Percentiles rank a stretch among this genome's conserved stretches.
These are phyloP conservation scores for Malacosoma neustria DNA, from an alignment of 2,888 invertebrate species.

Conservation along the genomic window DNA sequence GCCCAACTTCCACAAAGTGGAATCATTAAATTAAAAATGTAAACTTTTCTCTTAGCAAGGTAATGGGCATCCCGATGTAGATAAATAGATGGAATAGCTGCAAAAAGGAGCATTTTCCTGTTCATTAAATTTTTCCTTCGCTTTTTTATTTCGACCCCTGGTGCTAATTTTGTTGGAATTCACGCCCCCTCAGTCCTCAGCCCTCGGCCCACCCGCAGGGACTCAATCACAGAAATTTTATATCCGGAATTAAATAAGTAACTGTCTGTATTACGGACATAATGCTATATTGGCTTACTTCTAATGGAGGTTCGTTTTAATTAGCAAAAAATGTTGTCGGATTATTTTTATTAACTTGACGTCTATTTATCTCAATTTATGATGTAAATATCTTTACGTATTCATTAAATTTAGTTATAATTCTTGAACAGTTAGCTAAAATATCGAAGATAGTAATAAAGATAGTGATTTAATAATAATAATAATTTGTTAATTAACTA, in stretches of 20 bases:
- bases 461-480: too few species aligned
- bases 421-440: too few species aligned
- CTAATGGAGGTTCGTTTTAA: conserved; percentile 50
- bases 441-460: too few species aligned
- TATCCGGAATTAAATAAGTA: conserved; percentile 77
- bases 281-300: conserved; percentile 71
- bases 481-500: too few species aligned
- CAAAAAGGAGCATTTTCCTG: conserved; percentile 77
- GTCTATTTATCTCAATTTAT: neutral
- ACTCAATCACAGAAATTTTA: conserved; percentile 76
- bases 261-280: conserved; percentile 62
- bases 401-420: too few species aligned
- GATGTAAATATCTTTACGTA: too few species aligned
- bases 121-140: conserved; percentile 77
- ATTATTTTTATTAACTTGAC: conserved; percentile 20
- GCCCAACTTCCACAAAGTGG: conserved; percentile 76
- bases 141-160: conserved; percentile 76
- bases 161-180: conserved; percentile 77
- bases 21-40: conserved; percentile 77
- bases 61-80: conserved; percentile 76
- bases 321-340: conserved; percentile 42
- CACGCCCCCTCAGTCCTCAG: conserved; percentile 74
- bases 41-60: conserved; percentile 77
- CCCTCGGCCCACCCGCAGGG: conserved; percentile 69
- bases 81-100: conserved; percentile 76